Percentiles rank a stretch among this genome's conserved stretches.
Evolutionary conservation across 30 jellyfish, hydroid and myxozoan species (phyloP).

Genomic region (Turritopsis dohrnii): DNA sequence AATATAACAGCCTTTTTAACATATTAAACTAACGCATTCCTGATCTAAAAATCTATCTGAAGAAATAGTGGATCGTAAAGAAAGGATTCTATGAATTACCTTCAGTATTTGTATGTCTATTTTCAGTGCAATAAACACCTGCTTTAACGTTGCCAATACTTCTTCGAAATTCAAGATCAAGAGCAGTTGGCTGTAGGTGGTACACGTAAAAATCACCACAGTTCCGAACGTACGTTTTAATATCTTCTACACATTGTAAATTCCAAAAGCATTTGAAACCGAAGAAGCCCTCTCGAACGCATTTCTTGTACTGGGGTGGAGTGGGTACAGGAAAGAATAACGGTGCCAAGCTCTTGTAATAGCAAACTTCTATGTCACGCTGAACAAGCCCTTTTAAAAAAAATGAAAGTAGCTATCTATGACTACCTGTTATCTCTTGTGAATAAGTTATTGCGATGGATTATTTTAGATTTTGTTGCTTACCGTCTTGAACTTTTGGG

Average conservation of each 20-base stretch:
- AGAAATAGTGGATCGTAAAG: too few species aligned
- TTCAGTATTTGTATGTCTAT: neutral
- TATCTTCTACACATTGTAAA: neutral
- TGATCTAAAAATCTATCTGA: neutral
- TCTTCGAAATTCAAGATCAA: neutral
- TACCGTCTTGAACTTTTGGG: slow-evolving; percentile 5
- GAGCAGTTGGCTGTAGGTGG: neutral
- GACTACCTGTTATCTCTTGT: neutral
- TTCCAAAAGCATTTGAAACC: slow-evolving; percentile 1
- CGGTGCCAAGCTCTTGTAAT: neutral
- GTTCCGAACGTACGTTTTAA: neutral
- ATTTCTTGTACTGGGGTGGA: neutral
- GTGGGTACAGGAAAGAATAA: neutral
- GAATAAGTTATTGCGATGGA: neutral
- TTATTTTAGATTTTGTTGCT: neutral
- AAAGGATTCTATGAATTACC: too few species aligned
- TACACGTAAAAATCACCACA: slow-evolving; percentile 3
- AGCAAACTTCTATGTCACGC: neutral
- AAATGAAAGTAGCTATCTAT: neutral
- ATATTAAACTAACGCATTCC: too few species aligned
- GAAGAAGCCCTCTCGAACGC: neutral
- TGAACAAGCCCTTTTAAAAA: slow-evolving; percentile 3
- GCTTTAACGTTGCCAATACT: neutral
- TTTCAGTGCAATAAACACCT: slow-evolving; percentile 4
- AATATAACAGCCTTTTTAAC: too few species aligned